Evolutionary conservation across 2,797 vertebrate genomes (phyloP).

Genomic region (Microctenopoma stevenorrisi): DNA sequence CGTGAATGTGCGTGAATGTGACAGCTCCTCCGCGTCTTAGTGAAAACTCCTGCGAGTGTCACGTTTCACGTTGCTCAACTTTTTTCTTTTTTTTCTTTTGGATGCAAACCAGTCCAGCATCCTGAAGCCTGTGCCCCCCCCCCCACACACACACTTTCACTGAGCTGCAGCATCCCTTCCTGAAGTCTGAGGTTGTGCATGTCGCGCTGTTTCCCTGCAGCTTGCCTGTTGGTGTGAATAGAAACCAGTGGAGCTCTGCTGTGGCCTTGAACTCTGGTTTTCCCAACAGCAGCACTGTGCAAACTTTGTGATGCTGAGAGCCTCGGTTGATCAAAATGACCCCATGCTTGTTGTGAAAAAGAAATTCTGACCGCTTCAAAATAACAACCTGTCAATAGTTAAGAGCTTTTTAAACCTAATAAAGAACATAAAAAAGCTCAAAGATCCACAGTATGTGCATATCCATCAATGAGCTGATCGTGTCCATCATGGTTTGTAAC

Average conservation of each 20-base stretch:
- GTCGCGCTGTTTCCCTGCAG: not conserved
- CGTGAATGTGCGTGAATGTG: no score
- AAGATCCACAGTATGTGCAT: no score
- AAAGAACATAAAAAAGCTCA: no score
- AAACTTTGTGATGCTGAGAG: conserved; percentile 40
- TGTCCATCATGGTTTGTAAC: no score
- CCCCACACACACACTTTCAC: not conserved
- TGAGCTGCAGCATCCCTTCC: conserved; percentile 20
- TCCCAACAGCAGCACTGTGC: conserved; percentile 3
- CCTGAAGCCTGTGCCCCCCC: not conserved
- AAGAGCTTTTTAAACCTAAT: no score
- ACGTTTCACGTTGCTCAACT: conserved; percentile 31
- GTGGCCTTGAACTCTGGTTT: conserved; percentile 56
- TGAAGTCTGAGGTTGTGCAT: not conserved
- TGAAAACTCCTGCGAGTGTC: conserved; percentile 18
- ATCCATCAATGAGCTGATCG: no score
- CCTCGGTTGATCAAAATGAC: conserved; percentile 1
- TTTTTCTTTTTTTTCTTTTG: no score
- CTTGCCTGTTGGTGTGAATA: conserved; percentile 1
- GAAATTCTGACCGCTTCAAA: no score
- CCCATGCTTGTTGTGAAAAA: not conserved
- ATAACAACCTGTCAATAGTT: no score
- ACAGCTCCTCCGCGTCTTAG: no score
- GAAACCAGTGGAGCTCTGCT: not conserved
- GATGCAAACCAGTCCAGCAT: conserved; percentile 18